Base-by-base conservation (phyloP, 2,113 vertebrate species). In the Phaethon lepturus region DNA sequence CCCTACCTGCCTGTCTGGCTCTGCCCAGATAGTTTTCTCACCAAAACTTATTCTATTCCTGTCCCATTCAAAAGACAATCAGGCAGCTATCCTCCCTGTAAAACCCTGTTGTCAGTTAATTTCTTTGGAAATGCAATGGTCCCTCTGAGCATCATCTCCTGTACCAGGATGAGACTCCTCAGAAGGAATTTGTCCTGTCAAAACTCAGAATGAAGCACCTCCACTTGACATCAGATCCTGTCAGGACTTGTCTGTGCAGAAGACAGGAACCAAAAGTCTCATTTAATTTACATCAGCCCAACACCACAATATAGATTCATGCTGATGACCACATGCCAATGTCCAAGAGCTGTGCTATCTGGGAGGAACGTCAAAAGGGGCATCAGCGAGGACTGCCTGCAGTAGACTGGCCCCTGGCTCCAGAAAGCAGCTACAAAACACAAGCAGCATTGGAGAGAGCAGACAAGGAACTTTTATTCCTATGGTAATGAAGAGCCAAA, bases 261-360 rank as follows among this genome's bases (percentile, higher is more conserved):
- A 55, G 35, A 44, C 29, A 80, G 40, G 52, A 79, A 26, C 17
- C 9, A 69, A 14, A 40, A 40, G 26, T 35, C 29, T 64, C 28
- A 19, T 68, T 73, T 58, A 56, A 71, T 66, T 68, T 49, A 28
- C 3, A 4, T 28, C 60, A 52, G 56, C 38, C 69, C 64, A 74
- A 49, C 58, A 76, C 9, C 53, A 72, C 16, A 16, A 28, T 8
- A 28, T 10, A 53, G 68, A 64, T 17, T 29, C 7, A 11, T 4
- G 19, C 18, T 78, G 47, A 16, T 4, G 3, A 31, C 25, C 18
- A 23, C 24, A 2, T 6, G 10, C 13, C 2, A 1, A 24, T 25
- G 44, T 64, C 14, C 50, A 50, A 28, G 69, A 1, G 4, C 55
- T 77, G 40, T 33, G 49, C 45, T 69, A 5, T 9, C 26, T 0